A percentile compares a stretch with the other conserved stretches of the same genome.
phyloP scores from a whole-genome alignment of 2,113 vertebrate genomes.

The Tachysurus vachellii region DNA sequence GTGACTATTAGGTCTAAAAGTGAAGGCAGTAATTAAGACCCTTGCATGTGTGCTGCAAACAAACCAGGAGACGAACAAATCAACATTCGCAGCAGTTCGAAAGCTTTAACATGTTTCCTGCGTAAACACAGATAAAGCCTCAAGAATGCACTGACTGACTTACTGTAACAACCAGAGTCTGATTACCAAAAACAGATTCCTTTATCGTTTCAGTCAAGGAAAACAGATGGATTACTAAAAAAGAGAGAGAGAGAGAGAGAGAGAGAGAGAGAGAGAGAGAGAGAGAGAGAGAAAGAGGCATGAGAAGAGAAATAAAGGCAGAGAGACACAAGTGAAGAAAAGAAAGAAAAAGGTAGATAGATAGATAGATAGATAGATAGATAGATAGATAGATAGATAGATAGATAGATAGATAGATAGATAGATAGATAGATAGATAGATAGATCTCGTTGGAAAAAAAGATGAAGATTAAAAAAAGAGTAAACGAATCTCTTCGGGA shows the following conservation, averaged over 20 bases:
- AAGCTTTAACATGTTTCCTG: not conserved
- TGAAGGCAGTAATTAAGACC: constrained; percentile 21
- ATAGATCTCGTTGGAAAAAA: not conserved
- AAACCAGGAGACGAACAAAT: not conserved
- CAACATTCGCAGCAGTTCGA: not conserved
- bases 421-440: not conserved
- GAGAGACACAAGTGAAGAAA: not conserved
- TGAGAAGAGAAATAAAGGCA: not conserved
- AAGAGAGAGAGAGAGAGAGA: not conserved
- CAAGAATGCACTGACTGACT: not conserved
- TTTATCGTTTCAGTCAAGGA: not conserved
- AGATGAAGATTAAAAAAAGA: not conserved
- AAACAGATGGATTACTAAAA: not conserved
- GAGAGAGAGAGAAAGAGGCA: not conserved
- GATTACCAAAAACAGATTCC: not conserved
- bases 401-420: not conserved
- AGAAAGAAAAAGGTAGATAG: not conserved
- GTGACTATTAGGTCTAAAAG: constrained; percentile 35
- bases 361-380: not conserved
- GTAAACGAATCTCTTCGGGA: not conserved
- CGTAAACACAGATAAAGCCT: not conserved
- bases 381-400: not conserved
- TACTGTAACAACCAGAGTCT: not conserved
- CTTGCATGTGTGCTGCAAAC: not conserved
- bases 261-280: not conserved